Conservation (phyloP, 2,797 vertebrate genomes). For the Bradypus variegatus region DNA sequence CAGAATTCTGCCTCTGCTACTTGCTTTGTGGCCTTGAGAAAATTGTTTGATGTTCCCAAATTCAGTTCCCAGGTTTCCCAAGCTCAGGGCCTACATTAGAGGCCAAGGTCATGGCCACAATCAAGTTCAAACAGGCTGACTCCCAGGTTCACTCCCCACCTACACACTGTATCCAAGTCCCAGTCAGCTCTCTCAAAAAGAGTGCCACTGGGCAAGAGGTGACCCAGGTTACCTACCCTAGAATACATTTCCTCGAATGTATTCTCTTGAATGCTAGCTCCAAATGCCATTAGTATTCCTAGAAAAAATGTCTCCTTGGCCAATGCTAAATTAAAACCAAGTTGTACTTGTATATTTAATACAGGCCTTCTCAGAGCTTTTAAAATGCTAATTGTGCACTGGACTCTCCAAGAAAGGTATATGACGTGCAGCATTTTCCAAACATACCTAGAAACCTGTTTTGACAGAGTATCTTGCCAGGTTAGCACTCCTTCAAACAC, state of each 20-base stretch:
- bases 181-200: not conserved
- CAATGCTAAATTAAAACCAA: not conserved
- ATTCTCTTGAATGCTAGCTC: not conserved
- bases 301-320: not conserved
- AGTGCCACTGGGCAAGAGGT: not conserved
- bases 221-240: not conserved
- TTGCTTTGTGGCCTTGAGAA: not conserved
- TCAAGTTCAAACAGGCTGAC: not conserved
- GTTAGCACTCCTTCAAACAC: not conserved
- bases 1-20: not conserved
- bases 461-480: not conserved
- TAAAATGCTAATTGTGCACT: too few species aligned
- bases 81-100: not conserved
- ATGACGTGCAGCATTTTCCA: not conserved
- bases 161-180: not conserved
- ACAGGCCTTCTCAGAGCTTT: not conserved
- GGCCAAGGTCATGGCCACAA: not conserved
- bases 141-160: not conserved
- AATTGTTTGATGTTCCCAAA: not conserved
- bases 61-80: too few species aligned
- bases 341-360: not conserved
- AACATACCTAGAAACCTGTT: not conserved
- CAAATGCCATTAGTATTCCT: not conserved
- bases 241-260: not conserved
- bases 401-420: not conserved